Conservation (phyloP, 2,888 invertebrate species). For the Torymus aiolomorphi region DNA sequence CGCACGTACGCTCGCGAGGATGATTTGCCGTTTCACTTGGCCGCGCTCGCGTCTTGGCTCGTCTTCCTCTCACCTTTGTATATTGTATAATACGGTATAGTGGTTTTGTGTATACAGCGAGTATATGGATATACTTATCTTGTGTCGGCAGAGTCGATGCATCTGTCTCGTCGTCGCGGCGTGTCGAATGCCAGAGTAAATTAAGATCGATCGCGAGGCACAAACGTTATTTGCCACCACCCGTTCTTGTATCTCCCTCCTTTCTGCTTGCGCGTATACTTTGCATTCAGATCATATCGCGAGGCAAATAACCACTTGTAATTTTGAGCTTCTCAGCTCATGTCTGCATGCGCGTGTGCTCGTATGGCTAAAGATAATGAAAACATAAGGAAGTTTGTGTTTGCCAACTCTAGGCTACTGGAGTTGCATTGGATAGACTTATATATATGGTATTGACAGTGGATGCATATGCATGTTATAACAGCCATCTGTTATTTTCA, state of each 20-base stretch:
- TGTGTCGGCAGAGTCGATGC: conserved; percentile 12
- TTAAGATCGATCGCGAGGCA: conserved; percentile 41
- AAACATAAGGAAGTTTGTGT: too few relatives aligned
- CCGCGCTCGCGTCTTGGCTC: conserved; percentile 16
- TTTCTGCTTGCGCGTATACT: not conserved
- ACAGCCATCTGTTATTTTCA: too few relatives aligned
- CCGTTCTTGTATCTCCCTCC: not conserved
- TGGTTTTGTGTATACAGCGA: too few relatives aligned
- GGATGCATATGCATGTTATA: too few relatives aligned
- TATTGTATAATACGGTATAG: too few relatives aligned
- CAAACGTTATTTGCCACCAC: conserved; percentile 1
- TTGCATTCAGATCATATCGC: conserved; percentile 32
- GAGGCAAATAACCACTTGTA: too few relatives aligned
- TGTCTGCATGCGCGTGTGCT: not conserved
- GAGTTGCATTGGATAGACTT: too few relatives aligned
- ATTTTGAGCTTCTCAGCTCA: too few relatives aligned
- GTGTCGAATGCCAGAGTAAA: conserved; percentile 45
- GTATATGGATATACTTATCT: too few relatives aligned
- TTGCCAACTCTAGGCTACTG: too few relatives aligned
- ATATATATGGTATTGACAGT: too few relatives aligned
- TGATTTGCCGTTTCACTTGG: conserved; percentile 69
- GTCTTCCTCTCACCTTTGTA: not conserved
- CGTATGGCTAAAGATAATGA: too few relatives aligned
- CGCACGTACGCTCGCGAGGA: conserved; percentile 59
- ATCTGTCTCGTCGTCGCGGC: conserved; percentile 54